Evolutionary conservation across 2,797 vertebrate genomes (phyloP), one percentile per base, ranked within the genome.

Genomic region (Glyptemys insculpta): DNA sequence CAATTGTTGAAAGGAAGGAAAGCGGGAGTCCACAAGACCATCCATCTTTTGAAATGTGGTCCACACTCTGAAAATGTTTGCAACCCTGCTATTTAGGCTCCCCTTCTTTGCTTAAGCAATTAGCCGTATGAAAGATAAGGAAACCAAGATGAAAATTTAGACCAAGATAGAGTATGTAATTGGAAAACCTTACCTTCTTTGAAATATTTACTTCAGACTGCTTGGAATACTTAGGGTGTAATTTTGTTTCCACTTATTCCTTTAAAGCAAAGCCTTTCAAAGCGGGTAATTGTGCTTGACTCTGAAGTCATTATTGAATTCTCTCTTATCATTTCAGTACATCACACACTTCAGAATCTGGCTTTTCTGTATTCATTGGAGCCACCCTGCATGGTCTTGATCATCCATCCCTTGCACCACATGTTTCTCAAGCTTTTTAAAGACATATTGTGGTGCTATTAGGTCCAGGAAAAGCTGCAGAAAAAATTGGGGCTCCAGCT

Each of bases 1-100:
- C 74, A 18, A 37, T 76, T 85, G 16, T 88, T 88, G 81, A 50
- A 87, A 65, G 82, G 76, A 85, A 94, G 81, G 93, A 95, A 93
- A 96, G 94, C 94, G 74, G 79, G 14, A 74, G 31, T 56, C 44
- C 62, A 18, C 29, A 54, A 44, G 18, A 68, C 8, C 16, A 57
- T 52, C 31, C n/a, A 23, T 59, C 50, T 53, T 41, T 34, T n/a
- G n/a, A 53, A 49, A n/a, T 56, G 37, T 76, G 23, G 21, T 7
- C 16, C 44, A 29, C 74, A 47, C 27, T 54, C n/a, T 59, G 44
- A 79, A 78, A 31, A 25, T 52, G 56, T 56, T n/a, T 87, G 49
- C 72, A 79, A 56, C 25, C 37, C 44, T n/a, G 11, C 65, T 80
- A 65, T 34, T 80, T 80, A 31, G 41, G 15, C 49, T 86, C 37